These are phyloP conservation scores for Exaiptasia diaphana DNA, from an alignment of 64 coral and sea anemone species.

Conservation along the genomic window DNA sequence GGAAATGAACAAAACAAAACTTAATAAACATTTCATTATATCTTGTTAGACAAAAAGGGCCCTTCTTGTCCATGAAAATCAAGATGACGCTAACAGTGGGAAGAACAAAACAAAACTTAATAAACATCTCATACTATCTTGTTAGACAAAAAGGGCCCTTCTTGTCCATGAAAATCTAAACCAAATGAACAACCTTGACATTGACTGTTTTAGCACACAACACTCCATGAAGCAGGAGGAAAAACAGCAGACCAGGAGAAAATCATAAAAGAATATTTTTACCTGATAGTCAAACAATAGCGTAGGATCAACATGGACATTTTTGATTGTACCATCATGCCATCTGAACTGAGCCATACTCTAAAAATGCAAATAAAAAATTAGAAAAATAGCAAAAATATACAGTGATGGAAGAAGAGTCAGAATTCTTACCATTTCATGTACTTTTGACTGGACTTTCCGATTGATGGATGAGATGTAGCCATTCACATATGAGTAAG, in stretches of 20 bases:
- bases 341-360: constrained; percentile 96
- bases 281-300: constrained; percentile 96
- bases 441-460: constrained; percentile 83
- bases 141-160: not conserved
- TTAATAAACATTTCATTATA: too few relatives aligned
- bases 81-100: constrained; percentile 60
- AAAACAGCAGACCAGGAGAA: not conserved
- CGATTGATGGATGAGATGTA: constrained; percentile 94
- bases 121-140: not conserved
- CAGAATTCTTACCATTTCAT: constrained; percentile 68
- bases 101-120: not conserved
- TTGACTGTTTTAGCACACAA: too few relatives aligned
- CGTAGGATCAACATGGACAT: constrained; percentile 95
- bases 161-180: constrained; percentile 14
- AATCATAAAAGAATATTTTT: not conserved
- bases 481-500: constrained; percentile 90
- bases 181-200: constrained; percentile 71
- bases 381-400: not conserved
- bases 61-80: not conserved
- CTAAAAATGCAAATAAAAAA: constrained; percentile 18
- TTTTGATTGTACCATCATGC: constrained; percentile 93
- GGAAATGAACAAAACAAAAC: not conserved
- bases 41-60: not conserved
- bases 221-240: not conserved
- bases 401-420: not conserved